Percentiles rank a stretch among this genome's conserved stretches.
These are phyloP conservation scores for Paedocypris sp. DNA, from an alignment of 2,113 vertebrate genomes.

Conservation along the genomic window DNA sequence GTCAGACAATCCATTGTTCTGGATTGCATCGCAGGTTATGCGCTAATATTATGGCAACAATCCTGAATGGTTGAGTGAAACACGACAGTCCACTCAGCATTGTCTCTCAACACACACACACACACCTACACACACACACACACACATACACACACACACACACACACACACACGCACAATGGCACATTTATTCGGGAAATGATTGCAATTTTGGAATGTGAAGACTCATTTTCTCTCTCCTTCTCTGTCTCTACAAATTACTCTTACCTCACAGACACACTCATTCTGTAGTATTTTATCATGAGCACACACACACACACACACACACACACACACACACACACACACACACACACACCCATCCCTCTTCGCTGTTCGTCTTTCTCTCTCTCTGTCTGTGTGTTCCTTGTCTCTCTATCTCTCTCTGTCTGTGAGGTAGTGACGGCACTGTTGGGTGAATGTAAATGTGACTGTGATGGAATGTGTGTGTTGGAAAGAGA, in stretches of 20 bases:
- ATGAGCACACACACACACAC: no score
- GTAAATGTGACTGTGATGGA: slow-evolving; percentile 14
- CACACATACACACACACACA: no score
- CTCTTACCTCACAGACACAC: no score
- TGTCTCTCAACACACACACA: no score
- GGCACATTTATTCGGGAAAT: slow-evolving; percentile 16
- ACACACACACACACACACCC: no score
- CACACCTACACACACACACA: no score
- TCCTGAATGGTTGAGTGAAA: slow-evolving; percentile 33
- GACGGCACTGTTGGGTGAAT: slow-evolving; percentile 26
- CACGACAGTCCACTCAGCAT: slow-evolving; percentile 21
- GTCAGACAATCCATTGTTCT: background rate
- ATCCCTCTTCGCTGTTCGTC: no score
- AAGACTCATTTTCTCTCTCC: background rate
- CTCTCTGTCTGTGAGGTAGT: slow-evolving; percentile 22
- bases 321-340: no score
- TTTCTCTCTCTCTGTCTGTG: no score
- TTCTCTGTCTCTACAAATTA: no score
- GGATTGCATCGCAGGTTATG: background rate
- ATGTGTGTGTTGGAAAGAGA: slow-evolving; percentile 14
- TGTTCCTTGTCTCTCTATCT: background rate
- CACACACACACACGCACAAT: slow-evolving; percentile 14
- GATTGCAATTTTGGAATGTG: slow-evolving; percentile 20
- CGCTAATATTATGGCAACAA: background rate
- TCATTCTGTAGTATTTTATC: no score